Base-by-base conservation (phyloP, 2,113 vertebrate species). In the Murina feae region DNA sequence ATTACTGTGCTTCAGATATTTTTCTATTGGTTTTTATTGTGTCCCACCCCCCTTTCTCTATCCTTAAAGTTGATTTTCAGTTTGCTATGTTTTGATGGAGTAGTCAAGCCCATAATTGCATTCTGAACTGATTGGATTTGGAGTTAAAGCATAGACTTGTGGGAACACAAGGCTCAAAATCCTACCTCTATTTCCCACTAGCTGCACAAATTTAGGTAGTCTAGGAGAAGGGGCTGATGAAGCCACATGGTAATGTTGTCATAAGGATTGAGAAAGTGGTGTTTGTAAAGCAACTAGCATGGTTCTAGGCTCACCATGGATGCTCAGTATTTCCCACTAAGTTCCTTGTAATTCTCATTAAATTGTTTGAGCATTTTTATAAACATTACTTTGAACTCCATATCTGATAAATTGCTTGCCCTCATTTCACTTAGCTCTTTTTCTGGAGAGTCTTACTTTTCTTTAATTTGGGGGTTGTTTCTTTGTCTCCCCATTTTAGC, bases 1-100 rank as follows among this genome's bases (percentile, higher is more conserved):
- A 35, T 80, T 47, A 0, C 49, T 35, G 13, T 79, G 39, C 74
- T 83, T 76, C 80, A 63, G 32, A 60, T 49, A 2, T 10, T 85
- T 90, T 82, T 51, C 20, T 89, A 28, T 30, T 35, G 42, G 4
- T 17, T 63, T 74, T 10, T 25, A 11, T 79, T n/a, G 53, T n/a
- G 63, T 79, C 55, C n/a, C 32, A 20, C 42, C 23, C 58, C 10
- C 3, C 55, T n/a, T 55, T 37, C 60, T 80, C 3, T 81, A 5
- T 55, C 30, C 49, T 89, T 88, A 25, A 69, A 79, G 44, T 39
- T 83, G 55, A 17, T 79, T 82, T 95, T 85, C 44, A n/a, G 1
- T 78, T 72, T 58, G 23, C 39, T 20, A 4, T 75, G 63, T 82
- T 76, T 82, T 6, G 12, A 9, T 58, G 88, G n/a, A n/a, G 32